Percentiles rank a stretch among this genome's conserved stretches.
Evolutionary conservation across 2,888 invertebrate species (phyloP).

Genomic region (Cheilosia impressa): DNA sequence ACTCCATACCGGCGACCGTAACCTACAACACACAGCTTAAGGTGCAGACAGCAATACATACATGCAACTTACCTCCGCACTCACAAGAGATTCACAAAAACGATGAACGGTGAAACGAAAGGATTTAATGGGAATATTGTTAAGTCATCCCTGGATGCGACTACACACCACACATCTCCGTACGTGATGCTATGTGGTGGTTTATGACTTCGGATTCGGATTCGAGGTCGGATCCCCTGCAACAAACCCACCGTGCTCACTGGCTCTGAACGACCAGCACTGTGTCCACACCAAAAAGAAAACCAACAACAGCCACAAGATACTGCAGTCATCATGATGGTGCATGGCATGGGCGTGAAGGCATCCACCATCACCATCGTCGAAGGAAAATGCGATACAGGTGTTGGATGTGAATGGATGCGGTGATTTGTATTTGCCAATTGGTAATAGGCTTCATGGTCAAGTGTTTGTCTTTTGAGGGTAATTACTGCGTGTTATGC

Average conservation of each 20-base stretch:
- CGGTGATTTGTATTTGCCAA: slow-evolving; percentile 71
- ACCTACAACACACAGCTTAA: slow-evolving; percentile 43
- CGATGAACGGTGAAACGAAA: slow-evolving; percentile 61
- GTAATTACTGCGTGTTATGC: slow-evolving; percentile 71
- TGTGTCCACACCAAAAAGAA: neutral
- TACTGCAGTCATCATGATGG: slow-evolving; percentile 26
- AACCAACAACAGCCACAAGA: slow-evolving; percentile 4
- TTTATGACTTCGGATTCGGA: slow-evolving; percentile 46
- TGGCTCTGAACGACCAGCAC: slow-evolving; percentile 42
- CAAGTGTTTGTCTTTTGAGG: slow-evolving; percentile 69
- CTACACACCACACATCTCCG: slow-evolving; percentile 3
- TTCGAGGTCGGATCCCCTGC: neutral
- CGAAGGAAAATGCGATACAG: slow-evolving; percentile 46
- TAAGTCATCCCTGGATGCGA: slow-evolving; percentile 53
- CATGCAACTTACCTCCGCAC: neutral
- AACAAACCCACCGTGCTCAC: slow-evolving; percentile 24
- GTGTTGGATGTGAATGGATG: slow-evolving; percentile 73
- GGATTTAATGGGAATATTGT: slow-evolving; percentile 63
- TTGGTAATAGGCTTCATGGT: slow-evolving; percentile 71
- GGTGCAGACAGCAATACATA: slow-evolving; percentile 42
- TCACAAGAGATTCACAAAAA: slow-evolving; percentile 24
- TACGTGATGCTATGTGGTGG: slow-evolving; percentile 50
- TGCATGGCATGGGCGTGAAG: slow-evolving; percentile 50
- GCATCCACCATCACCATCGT: slow-evolving; percentile 35
- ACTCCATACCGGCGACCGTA: slow-evolving; percentile 9